Conservation (phyloP, 1,140 invertebrate genomes). For the Macrocentrus cingulum region DNA sequence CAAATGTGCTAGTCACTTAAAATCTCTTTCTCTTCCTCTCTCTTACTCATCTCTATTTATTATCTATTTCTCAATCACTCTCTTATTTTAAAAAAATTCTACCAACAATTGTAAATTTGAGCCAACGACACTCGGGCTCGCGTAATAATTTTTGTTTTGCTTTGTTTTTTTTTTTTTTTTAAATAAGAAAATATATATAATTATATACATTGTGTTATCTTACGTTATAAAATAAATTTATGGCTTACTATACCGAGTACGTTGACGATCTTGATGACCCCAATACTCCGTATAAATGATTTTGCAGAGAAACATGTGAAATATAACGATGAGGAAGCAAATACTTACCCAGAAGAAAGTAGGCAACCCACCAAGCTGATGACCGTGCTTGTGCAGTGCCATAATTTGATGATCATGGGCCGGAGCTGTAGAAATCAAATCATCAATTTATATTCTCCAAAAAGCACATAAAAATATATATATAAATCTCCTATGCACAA, state of each 20-base stretch:
- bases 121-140: no score
- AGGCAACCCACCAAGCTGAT: conserved; percentile 85
- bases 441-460: background rate
- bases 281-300: conserved; percentile 91
- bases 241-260: conserved; percentile 67
- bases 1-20: no score
- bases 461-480: no score
- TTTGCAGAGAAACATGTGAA: conserved; percentile 93
- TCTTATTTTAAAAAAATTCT: no score
- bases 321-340: conserved; percentile 85
- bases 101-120: no score
- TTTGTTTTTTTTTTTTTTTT: background rate
- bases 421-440: conserved; percentile 68
- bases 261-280: conserved; percentile 67
- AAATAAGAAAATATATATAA: background rate
- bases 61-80: no score
- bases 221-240: conserved; percentile 32
- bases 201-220: background rate
- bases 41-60: no score
- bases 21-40: no score
- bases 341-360: conserved; percentile 93
- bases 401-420: conserved; percentile 92
- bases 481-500: no score
- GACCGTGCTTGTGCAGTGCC: conserved; percentile 88
- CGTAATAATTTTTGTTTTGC: background rate